Percentiles rank a stretch among this genome's conserved stretches.
These are phyloP conservation scores for Heterocephalus glaber DNA, from an alignment of 2,113 vertebrate genomes.

Conservation along the genomic window DNA sequence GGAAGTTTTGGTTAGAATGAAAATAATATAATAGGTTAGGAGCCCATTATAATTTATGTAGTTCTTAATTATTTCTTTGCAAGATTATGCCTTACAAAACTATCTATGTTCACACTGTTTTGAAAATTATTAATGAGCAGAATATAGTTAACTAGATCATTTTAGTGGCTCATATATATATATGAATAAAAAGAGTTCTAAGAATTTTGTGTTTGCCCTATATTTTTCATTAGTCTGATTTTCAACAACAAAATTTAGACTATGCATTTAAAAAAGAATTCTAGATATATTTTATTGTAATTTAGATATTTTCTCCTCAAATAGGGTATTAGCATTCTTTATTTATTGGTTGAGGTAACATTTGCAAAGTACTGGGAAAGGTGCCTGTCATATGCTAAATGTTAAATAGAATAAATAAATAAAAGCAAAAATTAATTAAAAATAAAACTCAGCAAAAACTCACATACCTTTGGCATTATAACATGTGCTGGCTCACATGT, in stretches of 20 bases:
- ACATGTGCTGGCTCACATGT: background rate
- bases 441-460: background rate
- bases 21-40: conserved; percentile 2
- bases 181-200: background rate
- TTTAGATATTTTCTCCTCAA: background rate
- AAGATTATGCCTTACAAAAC: conserved; percentile 44
- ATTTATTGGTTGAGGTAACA: background rate
- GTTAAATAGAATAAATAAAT: conserved; percentile 18
- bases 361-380: conserved; percentile 22
- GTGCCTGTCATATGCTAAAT: background rate
- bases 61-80: conserved; percentile 36
- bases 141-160: conserved; percentile 18
- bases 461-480: background rate
- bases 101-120: conserved; percentile 26
- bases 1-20: conserved; percentile 36
- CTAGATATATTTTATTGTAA: background rate
- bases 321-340: background rate
- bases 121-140: conserved; percentile 27
- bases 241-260: conserved; percentile 23
- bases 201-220: conserved; percentile 21
- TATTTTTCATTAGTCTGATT: conserved; percentile 25
- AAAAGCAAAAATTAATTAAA: conserved; percentile 29
- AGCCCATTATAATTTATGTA: background rate
- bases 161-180: background rate
- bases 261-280: background rate